phyloP scores from a whole-genome alignment of 2,113 vertebrate species.

The Plestiodon gilberti region DNA sequence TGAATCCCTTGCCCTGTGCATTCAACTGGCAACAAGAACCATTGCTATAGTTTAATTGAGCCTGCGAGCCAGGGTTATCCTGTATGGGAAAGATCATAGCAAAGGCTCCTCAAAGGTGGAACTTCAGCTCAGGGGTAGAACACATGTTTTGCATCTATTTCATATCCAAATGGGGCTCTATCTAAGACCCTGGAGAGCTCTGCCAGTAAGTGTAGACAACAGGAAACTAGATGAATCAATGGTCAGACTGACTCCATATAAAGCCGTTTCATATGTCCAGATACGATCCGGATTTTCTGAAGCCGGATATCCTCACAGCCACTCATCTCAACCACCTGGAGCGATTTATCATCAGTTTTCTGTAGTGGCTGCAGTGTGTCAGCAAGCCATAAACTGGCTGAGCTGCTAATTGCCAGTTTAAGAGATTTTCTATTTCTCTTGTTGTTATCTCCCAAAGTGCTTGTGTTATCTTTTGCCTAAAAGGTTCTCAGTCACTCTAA shows the following conservation, averaged over 20 bases:
- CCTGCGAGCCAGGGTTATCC: neutral
- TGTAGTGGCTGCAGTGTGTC: neutral
- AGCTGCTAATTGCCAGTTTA: neutral
- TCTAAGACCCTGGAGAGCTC: neutral
- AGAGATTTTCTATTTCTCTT: neutral
- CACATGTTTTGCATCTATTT: no score
- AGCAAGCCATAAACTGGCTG: neutral
- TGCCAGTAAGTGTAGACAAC: no score
- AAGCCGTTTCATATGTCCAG: no score
- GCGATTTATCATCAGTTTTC: neutral
- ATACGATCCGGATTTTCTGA: no score
- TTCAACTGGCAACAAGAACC: neutral
- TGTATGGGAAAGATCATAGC: neutral
- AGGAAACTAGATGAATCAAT: no score
- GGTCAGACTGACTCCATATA: no score
- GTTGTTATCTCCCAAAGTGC: neutral
- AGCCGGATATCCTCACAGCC: neutral
- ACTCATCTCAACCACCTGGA: neutral
- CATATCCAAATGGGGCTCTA: neutral
- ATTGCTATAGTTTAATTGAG: neutral
- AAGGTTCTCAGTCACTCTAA: neutral
- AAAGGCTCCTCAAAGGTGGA: neutral
- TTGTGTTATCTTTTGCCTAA: neutral
- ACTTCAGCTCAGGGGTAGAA: no score
- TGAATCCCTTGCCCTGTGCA: neutral